Evolutionary conservation across 2,888 invertebrate genomes (phyloP), one percentile per base, ranked within the genome.

Genomic region (Thecocarcelia acutangulata): DNA sequence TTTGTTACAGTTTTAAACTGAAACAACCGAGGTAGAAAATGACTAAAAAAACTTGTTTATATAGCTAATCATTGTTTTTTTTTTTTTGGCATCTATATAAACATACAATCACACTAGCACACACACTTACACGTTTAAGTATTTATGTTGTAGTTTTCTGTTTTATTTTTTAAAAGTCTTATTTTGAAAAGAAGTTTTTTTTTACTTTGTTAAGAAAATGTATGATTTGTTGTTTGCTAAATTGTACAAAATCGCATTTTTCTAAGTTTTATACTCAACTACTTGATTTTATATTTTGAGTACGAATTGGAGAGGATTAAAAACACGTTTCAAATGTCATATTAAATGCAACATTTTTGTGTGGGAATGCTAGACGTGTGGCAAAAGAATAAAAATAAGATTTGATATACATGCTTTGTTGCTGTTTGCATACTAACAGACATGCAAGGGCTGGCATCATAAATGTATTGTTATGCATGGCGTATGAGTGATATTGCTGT

Each of bases 271-370:
- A 33, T 56, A n/a, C 42, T 52, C 42, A 33, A 33, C 33, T 28
- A 37, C 15, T 46, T 63, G 54, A 61, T 17, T 54, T 44, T 40
- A 4, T 68, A 52, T 15, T 54, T 33, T 33, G 33, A 33, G 8
- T 33, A 54, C 24, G 74, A 58, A 64, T 58, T 58, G 24, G 15
- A 64, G 64, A 48, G 56, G 74, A 78, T 72, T 78, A 69, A 52
- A 56, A 72, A 58, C 78, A 78, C 78, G 78, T 78, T 72, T 72
- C 72, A 78, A 59, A 58, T 72, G 78, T 78, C 78, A 78, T 78
- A 64, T 72, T 52, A 24, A 78, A 72, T 78, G 78, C 58, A 66
- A 72, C 58, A 56, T 66, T 59, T 72, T 48, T 50, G 5, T 42
- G 42, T 56, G 28, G 6, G 40, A 48, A n/a, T 58, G 48, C 56